Percentiles rank a stretch among this genome's conserved stretches.
These are phyloP conservation scores for Epizoanthus illoricatus DNA, from an alignment of 92 coral and sea anemone genomes.

Conservation along the genomic window DNA sequence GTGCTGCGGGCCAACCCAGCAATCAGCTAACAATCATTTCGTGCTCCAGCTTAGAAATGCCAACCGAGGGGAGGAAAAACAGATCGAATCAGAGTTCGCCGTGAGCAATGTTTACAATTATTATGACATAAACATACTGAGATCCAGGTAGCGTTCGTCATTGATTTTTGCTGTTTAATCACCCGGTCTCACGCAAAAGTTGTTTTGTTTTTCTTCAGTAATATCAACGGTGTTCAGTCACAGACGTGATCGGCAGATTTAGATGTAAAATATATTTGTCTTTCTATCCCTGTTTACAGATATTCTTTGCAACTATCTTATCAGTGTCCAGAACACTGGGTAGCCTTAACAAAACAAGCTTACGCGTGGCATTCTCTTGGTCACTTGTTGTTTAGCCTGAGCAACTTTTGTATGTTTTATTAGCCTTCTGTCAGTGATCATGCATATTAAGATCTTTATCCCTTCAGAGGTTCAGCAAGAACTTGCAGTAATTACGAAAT, in stretches of 20 bases:
- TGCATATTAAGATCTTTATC: not conserved
- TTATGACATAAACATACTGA: not conserved
- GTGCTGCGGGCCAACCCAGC: not conserved
- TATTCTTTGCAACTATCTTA: no score
- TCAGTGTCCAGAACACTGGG: no score
- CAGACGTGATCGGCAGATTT: not conserved
- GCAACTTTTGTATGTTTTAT: not conserved
- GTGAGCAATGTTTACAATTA: not conserved
- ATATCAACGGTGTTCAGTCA: not conserved
- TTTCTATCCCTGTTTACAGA: no score
- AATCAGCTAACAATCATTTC: not conserved
- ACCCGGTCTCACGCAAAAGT: not conserved
- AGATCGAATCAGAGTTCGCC: not conserved
- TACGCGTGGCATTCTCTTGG: not conserved
- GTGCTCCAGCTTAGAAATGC: not conserved
- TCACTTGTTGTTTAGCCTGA: not conserved
- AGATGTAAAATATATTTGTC: no score
- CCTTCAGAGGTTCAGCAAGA: not conserved
- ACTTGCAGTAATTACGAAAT: not conserved
- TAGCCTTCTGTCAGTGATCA: not conserved
- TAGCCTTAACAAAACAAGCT: not conserved
- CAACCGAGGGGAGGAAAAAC: not conserved
- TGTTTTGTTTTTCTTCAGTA: not conserved
- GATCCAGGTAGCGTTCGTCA: not conserved
- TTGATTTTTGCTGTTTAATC: not conserved